Percentiles rank a stretch among this genome's conserved stretches.
Evolutionary conservation across 92 coral and sea anemone species (phyloP).

Genomic region (Epizoanthus rinbou): DNA sequence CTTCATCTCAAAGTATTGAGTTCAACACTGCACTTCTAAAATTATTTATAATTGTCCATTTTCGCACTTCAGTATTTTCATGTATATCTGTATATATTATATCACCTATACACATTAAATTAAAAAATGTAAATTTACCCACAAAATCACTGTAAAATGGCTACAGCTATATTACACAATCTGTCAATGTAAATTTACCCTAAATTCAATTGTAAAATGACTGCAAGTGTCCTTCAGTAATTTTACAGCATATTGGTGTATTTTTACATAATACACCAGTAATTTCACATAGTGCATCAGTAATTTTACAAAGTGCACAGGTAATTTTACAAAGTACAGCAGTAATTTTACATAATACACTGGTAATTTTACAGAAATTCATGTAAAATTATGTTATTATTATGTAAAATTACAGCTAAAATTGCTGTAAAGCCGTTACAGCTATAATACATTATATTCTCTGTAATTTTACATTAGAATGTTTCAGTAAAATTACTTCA

Average conservation of each 20-base stretch:
- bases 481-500: conserved; percentile 12
- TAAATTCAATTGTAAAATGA: no score
- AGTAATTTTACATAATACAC: conserved; percentile 15
- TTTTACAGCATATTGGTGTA: conserved; percentile 17
- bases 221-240: conserved; percentile 17
- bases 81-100: no score
- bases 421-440: conserved; percentile 10
- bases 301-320: conserved; percentile 7
- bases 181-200: no score
- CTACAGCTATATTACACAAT: no score
- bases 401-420: conserved; percentile 15
- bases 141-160: no score
- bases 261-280: conserved; percentile 14
- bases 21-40: no score
- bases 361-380: conserved; percentile 2
- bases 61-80: no score
- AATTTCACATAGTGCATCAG: conserved; percentile 11
- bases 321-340: conserved; percentile 14
- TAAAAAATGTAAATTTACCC: no score
- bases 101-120: no score
- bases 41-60: no score
- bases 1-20: no score
- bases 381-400: conserved; percentile 11
- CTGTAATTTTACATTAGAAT: conserved; percentile 10
- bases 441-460: conserved; percentile 6